These are phyloP conservation scores for Hypolimnas misippus DNA, from an alignment of 2,888 invertebrate species.

Conservation along the genomic window DNA sequence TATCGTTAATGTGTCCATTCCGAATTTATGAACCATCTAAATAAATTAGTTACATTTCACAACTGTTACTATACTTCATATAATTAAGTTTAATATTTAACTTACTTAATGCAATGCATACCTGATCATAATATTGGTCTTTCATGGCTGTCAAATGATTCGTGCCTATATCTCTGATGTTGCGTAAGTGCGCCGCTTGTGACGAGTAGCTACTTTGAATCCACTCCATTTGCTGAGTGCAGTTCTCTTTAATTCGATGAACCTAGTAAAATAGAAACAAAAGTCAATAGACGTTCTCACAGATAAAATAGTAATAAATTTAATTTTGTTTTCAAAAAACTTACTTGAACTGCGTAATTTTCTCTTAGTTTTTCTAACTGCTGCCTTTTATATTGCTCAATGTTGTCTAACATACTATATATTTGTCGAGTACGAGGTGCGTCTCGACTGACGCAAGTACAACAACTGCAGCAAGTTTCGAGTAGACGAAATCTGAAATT, in stretches of 20 bases:
- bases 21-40: background rate
- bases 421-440: slow-evolving; percentile 93
- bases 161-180: slow-evolving; percentile 96
- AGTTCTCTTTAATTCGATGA: slow-evolving; percentile 95
- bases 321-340: slow-evolving; percentile 21
- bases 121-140: slow-evolving; percentile 97
- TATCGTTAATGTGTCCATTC: background rate
- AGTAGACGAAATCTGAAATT: slow-evolving; percentile 87
- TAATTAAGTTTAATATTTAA: background rate
- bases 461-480: slow-evolving; percentile 91
- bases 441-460: slow-evolving; percentile 87
- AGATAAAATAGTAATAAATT: background rate
- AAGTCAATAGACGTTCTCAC: slow-evolving; percentile 13
- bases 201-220: slow-evolving; percentile 95
- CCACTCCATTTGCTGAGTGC: slow-evolving; percentile 96
- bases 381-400: slow-evolving; percentile 94
- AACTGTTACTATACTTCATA: background rate
- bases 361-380: slow-evolving; percentile 94
- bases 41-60: background rate
- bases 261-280: slow-evolving; percentile 83
- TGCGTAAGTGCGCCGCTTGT: slow-evolving; percentile 93
- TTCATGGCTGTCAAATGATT: slow-evolving; percentile 92
- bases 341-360: slow-evolving; percentile 95
- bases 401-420: slow-evolving; percentile 94
- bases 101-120: slow-evolving; percentile 54